phyloP scores from a whole-genome alignment of 2,797 vertebrate genomes.

The Megaceryle alcyon region DNA sequence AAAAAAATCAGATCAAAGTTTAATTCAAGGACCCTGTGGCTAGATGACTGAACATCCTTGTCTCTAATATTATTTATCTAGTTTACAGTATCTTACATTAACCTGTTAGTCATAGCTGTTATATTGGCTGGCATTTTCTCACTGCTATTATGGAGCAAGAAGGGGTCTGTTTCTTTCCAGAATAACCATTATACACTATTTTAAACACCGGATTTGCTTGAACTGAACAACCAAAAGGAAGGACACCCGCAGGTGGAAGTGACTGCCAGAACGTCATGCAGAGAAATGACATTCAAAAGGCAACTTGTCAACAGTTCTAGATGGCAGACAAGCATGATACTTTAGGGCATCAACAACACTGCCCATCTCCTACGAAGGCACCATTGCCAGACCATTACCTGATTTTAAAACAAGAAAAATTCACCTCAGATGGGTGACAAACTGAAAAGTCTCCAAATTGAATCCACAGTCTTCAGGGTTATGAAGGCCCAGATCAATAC shows the following conservation, averaged over 20 bases:
- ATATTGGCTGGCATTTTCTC: not conserved
- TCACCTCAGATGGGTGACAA: not conserved
- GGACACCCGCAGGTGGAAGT: constrained; percentile 41
- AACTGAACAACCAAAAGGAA: constrained; percentile 35
- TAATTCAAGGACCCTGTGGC: not conserved
- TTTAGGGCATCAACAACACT: not conserved
- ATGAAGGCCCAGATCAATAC: not conserved
- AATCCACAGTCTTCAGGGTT: rapidly evolving
- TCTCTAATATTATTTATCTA: not conserved
- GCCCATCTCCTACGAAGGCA: not conserved
- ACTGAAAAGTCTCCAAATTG: not conserved
- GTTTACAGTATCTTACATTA: not conserved
- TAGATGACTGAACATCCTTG: not conserved
- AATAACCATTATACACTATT: not conserved
- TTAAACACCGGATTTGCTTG: not conserved
- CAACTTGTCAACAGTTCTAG: constrained; percentile 9
- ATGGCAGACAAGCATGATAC: not conserved
- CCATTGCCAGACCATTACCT: constrained; percentile 27
- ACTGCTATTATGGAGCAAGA: not conserved
- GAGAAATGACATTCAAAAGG: constrained; percentile 64
- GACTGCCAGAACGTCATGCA: constrained; percentile 50
- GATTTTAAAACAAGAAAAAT: constrained; percentile 17
- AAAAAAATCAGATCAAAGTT: not conserved
- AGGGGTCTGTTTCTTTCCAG: not conserved
- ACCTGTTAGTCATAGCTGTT: not conserved